Evolutionary conservation across 2,888 invertebrate genomes (phyloP).

Genomic region (Sinohyriopsis cumingii): DNA sequence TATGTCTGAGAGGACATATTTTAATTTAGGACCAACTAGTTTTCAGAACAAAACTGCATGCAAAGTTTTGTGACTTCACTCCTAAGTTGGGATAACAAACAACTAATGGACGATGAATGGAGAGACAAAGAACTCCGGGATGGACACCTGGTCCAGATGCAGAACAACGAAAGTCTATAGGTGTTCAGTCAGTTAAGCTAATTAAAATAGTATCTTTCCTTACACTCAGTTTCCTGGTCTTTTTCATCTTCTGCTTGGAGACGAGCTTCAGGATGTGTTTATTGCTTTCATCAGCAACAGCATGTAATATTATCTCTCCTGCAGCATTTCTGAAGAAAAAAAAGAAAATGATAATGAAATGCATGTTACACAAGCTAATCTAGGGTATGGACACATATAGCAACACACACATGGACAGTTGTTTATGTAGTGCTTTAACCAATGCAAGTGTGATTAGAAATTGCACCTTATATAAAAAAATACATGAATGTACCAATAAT

Average conservation of each 20-base stretch:
- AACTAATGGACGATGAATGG: too few species aligned
- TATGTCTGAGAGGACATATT: too few species aligned
- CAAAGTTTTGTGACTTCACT: too few species aligned
- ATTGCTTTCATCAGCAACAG: slow-evolving; percentile 56
- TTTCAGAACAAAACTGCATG: too few species aligned
- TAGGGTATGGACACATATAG: neutral
- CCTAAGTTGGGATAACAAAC: too few species aligned
- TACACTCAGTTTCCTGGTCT: slow-evolving; percentile 35
- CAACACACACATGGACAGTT: neutral
- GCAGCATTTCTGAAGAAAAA: slow-evolving; percentile 17
- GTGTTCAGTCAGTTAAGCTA: too few species aligned
- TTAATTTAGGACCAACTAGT: too few species aligned
- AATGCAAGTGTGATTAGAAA: neutral
- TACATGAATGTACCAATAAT: too few species aligned
- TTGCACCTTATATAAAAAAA: neutral
- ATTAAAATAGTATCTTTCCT: neutral
- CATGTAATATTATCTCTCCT: slow-evolving; percentile 48
- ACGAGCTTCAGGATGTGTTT: slow-evolving; percentile 59
- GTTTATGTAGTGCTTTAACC: neutral
- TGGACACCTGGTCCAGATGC: too few species aligned
- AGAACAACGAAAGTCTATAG: too few species aligned
- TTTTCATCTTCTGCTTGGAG: slow-evolving; percentile 51
- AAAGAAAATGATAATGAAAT: neutral
- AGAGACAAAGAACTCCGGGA: too few species aligned
- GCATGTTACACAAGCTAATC: neutral